Base-by-base conservation (phyloP, 1,140 invertebrate genomes). In the Atopsyche davidsoni region DNA sequence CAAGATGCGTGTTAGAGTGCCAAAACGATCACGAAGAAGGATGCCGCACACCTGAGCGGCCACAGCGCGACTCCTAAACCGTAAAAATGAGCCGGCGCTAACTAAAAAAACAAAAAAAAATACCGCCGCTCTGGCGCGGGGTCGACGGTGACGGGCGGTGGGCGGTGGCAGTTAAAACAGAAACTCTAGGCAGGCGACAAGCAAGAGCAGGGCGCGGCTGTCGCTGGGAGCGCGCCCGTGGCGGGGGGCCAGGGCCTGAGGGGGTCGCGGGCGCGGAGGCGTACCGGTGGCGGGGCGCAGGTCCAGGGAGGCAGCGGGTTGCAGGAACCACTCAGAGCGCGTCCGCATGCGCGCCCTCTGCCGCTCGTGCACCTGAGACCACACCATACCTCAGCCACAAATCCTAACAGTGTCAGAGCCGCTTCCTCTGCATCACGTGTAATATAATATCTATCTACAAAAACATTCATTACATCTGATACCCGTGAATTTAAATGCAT, bases 271-370 rank as follows among this genome's bases (percentile, higher is more conserved):
- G 45, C n/a, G n/a, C 63, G 63, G 2, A 63, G 38, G 3, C 72
- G 72, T 66, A 77, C 68, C 65, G 72, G 67, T 58, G 64, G 73
- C 48, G 64, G 72, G 58, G 64, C 69, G 59, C 68, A 76, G 66
- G 68, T 78, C 62, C 68, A 70, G 62, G 70, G 77, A 67, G 62
- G 75, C 75, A 41, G 82, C 80, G 36, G 85, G 85, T 58, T 83
- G 83, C 63, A 95, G 79, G 76, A 94, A 95, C 92, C 92, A 96
- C 69, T 95, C 91, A 35, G 89, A 93, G 59, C 92, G 79, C 35
- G 89, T 92, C 68, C 87, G 79, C 91, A 96, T 95, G 58, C 92
- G 78, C 66, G 86, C 88, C 46, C 88, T 87, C 79, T 96, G 92
- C 65, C 90, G 78, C 75, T 95, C 90, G 75, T 95, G 91, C 51